Conservation (phyloP, 2,888 invertebrate species). For the Artemia sinica region DNA sequence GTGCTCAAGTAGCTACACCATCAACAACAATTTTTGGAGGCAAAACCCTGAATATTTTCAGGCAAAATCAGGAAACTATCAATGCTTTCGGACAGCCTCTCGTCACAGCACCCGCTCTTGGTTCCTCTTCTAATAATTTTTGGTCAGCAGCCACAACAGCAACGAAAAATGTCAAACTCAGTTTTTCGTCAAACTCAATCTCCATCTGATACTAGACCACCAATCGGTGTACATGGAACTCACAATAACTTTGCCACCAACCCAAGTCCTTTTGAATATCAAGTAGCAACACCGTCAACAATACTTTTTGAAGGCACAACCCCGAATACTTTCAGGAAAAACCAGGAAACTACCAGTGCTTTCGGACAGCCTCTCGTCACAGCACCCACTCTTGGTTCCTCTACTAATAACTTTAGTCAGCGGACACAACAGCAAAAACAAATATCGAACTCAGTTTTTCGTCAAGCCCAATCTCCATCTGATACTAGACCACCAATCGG, state of each 20-base stretch:
- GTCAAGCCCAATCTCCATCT: constrained; percentile 15
- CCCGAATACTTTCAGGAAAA: constrained; percentile 29
- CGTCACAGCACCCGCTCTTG: constrained; percentile 51
- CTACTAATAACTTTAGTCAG: constrained; percentile 23
- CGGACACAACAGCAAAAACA: constrained; percentile 25
- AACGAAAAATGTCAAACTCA: constrained; percentile 19
- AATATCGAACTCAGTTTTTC: constrained; percentile 13
- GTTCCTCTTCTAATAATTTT: constrained; percentile 34
- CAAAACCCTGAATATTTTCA: constrained; percentile 30
- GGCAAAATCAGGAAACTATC: constrained; percentile 30
- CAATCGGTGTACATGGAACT: constrained; percentile 39
- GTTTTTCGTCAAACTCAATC: too few species aligned
- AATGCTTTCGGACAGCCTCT: constrained; percentile 48
- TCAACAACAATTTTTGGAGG: too few species aligned
- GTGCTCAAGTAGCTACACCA: too few species aligned
- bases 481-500: constrained; percentile 34
- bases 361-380: constrained; percentile 54
- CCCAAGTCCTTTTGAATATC: constrained; percentile 29
- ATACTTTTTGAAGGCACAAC: constrained; percentile 34
- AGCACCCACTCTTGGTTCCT: constrained; percentile 50
- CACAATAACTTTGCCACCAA: constrained; percentile 28
- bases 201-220: constrained; percentile 29
- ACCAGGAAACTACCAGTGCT: constrained; percentile 33
- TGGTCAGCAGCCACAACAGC: constrained; percentile 26
- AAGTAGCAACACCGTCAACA: constrained; percentile 26